These are phyloP conservation scores for Laticauda laticaudata DNA, from an alignment of 2,113 vertebrate species.

Conservation along the genomic window DNA sequence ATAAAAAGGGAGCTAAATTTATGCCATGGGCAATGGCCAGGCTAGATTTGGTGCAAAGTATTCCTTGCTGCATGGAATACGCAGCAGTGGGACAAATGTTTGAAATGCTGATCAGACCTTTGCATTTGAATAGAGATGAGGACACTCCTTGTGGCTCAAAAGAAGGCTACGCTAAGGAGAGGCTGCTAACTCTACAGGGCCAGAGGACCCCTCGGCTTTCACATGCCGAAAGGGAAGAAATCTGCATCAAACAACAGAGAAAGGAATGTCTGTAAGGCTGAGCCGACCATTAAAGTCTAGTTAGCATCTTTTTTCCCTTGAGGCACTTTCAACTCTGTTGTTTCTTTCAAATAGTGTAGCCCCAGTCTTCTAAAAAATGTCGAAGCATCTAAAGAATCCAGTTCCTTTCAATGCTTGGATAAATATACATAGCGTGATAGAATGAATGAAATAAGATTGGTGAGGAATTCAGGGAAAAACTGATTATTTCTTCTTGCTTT, in stretches of 20 bases:
- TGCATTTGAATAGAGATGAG: background rate
- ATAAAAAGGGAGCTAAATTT: background rate
- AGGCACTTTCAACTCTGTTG: background rate
- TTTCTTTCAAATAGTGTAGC: background rate
- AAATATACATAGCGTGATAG: background rate
- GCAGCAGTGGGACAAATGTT: background rate
- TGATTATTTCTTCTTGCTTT: background rate
- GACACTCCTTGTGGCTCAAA: background rate
- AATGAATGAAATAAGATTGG: background rate
- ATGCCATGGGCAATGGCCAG: background rate
- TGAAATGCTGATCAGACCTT: slow-evolving; percentile 1
- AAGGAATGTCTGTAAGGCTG: background rate
- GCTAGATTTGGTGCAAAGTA: background rate
- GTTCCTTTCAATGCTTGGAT: background rate
- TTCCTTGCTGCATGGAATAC: background rate
- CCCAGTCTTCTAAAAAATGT: background rate
- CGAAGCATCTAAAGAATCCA: background rate
- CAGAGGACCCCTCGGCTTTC: background rate
- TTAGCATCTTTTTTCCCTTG: background rate
- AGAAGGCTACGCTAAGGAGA: background rate
- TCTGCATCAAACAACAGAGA: background rate
- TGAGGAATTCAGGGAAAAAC: background rate
- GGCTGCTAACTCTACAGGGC: background rate
- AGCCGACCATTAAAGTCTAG: background rate
- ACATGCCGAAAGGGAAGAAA: background rate